Base-by-base conservation (phyloP, 35 echinoderm and acorn worm genomes). In the Ophioderma brevispina region DNA sequence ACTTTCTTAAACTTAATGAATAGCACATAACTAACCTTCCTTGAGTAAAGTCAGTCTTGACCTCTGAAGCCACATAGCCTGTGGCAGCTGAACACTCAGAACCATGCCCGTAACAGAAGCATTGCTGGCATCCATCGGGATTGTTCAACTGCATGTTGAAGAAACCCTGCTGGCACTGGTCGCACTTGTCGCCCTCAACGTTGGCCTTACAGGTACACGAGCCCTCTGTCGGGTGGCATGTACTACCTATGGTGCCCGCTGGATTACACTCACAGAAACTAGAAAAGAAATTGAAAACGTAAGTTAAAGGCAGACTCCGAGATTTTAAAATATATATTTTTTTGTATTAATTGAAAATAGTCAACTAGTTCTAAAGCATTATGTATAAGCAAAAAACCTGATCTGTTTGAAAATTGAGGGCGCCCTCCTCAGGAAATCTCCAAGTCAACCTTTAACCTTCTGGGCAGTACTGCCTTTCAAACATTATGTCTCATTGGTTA, bases 61-160 rank as follows among this genome's bases (percentile, higher is more conserved):
- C 78, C 8, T 8, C 55, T 11, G 84, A 78, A 40, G 78, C 76
- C 10, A 99, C 88, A 77, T 87, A 95, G 38, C 90, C 87, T 32
- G 90, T 59, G 0, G 97, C 97, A 41, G 80, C 40, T 30, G 80
- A 77, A 78, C 97, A 99, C 25, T 79, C 76, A 6, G 36, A 38
- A 18, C 86, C 87, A 50, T 99, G 97, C 36, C 80, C 77, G 38
- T 88, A 99, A 46, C 97, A 99, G 80, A 95, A 99, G 78, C 97
- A 99, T 0, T 70, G 70, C 56, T 99, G 97, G 76, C 97, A 99
- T 8, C 97, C 97, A 34, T 83, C 77, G 38, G 87, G 78, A n/a
- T 99, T 95, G 23, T 39, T 28, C 18, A 39, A 0, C 19, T 84
- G 35, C 0, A 99, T 84, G 70, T 99, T 94, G 82, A 93, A 99